phyloP scores from a whole-genome alignment of 1,140 invertebrate species.

The Oryctes rhinoceros region DNA sequence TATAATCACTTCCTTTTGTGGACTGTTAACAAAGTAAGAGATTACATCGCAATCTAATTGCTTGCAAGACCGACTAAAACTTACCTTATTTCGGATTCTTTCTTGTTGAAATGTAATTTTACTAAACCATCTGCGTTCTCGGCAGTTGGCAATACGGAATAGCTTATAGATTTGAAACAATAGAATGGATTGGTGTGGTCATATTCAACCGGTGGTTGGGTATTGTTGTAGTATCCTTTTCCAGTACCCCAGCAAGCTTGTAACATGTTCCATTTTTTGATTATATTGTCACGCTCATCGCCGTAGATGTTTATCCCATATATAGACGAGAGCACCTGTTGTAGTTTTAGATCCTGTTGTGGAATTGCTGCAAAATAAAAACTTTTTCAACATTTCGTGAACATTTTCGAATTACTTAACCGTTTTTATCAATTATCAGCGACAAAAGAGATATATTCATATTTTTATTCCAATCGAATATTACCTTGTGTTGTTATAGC shows the following conservation, averaged over 20 bases:
- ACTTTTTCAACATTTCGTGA: too few relatives aligned
- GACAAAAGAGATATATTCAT: too few relatives aligned
- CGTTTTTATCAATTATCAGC: too few relatives aligned
- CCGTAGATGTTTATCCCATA: conserved; percentile 82
- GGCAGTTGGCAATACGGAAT: conserved; percentile 81
- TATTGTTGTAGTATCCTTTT: conserved; percentile 80
- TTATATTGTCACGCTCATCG: conserved; percentile 89
- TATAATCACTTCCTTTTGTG: conserved; percentile 77
- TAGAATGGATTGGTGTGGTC: conserved; percentile 91
- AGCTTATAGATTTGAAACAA: conserved; percentile 91
- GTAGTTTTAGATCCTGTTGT: conserved; percentile 45
- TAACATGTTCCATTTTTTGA: conserved; percentile 93
- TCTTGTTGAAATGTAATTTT: conserved; percentile 82
- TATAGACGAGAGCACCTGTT: conserved; percentile 56
- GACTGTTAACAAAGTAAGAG: conserved; percentile 55
- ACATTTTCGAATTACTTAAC: too few relatives aligned
- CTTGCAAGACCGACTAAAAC: conserved; percentile 36
- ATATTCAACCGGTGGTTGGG: conserved; percentile 79
- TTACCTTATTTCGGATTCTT: conserved; percentile 77
- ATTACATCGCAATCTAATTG: not conserved
- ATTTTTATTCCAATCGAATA: not conserved
- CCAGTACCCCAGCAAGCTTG: conserved; percentile 91
- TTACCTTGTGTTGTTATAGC: conserved; percentile 46
- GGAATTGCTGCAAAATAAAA: conserved; percentile 25
- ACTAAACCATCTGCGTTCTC: conserved; percentile 90